Percentiles rank a stretch among this genome's conserved stretches.
These are phyloP conservation scores for Caerostris extrusa DNA, from an alignment of 1,140 invertebrate genomes.

Conservation along the genomic window DNA sequence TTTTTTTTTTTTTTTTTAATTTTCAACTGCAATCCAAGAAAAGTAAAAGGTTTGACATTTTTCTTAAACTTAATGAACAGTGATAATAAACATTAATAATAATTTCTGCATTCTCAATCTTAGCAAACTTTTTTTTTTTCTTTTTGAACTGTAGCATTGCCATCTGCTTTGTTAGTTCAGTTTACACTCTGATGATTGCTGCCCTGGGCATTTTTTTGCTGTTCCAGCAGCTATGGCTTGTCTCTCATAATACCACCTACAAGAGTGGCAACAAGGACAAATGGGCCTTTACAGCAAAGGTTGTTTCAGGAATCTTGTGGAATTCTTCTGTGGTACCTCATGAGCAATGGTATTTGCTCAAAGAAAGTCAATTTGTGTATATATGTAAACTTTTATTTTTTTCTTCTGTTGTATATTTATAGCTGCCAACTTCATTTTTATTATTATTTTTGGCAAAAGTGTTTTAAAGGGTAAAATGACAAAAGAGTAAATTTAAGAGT, in stretches of 20 bases:
- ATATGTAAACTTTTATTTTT: too few species aligned
- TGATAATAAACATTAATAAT: not conserved
- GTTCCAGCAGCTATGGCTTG: conserved; percentile 60
- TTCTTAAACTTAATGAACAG: not conserved
- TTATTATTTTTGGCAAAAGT: too few species aligned
- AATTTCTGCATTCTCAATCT: not conserved
- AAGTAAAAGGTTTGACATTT: not conserved
- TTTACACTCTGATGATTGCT: conserved; percentile 74
- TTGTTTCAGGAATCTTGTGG: conserved; percentile 4
- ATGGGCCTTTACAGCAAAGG: conserved; percentile 65
- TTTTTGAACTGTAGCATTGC: conserved; percentile 57
- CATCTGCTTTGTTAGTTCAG: conserved; percentile 76
- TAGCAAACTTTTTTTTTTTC: not conserved
- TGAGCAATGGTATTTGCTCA: not conserved
- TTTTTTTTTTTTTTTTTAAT: not conserved
- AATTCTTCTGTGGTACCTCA: conserved; percentile 52
- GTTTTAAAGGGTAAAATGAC: too few species aligned
- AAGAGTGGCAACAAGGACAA: conserved; percentile 69
- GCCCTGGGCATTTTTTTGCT: conserved; percentile 8
- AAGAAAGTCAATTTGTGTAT: too few species aligned
- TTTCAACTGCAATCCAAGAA: not conserved
- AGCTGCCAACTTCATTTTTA: too few species aligned
- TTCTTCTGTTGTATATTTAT: too few species aligned
- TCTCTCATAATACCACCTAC: conserved; percentile 65
- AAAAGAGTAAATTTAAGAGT: too few species aligned